Percentiles rank a stretch among this genome's conserved stretches.
Conservation (phyloP, 2,113 vertebrate species). For the Potamarius usumacintae region DNA sequence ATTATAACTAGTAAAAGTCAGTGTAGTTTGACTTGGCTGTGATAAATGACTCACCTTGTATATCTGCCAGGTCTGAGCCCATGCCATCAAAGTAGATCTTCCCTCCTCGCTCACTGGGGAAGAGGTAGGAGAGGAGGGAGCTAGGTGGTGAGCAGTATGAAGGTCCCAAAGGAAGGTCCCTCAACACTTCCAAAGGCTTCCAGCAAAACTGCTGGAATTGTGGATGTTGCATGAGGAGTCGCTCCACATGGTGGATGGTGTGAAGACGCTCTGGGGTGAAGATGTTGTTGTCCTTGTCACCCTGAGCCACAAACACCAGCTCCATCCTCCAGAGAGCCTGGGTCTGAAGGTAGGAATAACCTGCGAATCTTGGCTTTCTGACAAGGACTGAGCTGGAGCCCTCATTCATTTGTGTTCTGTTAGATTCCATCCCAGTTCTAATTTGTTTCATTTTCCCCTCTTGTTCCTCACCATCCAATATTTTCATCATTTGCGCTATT, state of each 20-base stretch:
- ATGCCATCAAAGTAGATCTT: constrained; percentile 97
- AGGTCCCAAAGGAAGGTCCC: constrained; percentile 88
- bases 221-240: constrained; percentile 90
- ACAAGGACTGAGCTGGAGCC: constrained; percentile 9
- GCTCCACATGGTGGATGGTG: constrained; percentile 89
- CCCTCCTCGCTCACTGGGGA: constrained; percentile 90
- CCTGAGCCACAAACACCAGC: constrained; percentile 91
- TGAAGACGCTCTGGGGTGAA: constrained; percentile 91
- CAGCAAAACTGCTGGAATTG: constrained; percentile 95
- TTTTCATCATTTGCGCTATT: constrained; percentile 25
- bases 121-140: constrained; percentile 94
- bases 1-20: not conserved
- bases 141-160: constrained; percentile 92
- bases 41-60: constrained; percentile 77
- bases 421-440: not conserved
- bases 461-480: constrained; percentile 7
- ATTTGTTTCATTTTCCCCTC: constrained; percentile 33
- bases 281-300: constrained; percentile 86
- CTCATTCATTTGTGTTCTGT: not conserved
- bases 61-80: constrained; percentile 93
- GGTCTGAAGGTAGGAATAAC: constrained; percentile 85
- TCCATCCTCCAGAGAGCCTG: constrained; percentile 95
- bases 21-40: not conserved
- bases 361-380: constrained; percentile 63
- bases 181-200: constrained; percentile 90